A percentile compares a stretch with the other conserved stretches of the same genome.
Conservation (phyloP, 2,888 invertebrate genomes). For the Cataglyphis albicans region DNA sequence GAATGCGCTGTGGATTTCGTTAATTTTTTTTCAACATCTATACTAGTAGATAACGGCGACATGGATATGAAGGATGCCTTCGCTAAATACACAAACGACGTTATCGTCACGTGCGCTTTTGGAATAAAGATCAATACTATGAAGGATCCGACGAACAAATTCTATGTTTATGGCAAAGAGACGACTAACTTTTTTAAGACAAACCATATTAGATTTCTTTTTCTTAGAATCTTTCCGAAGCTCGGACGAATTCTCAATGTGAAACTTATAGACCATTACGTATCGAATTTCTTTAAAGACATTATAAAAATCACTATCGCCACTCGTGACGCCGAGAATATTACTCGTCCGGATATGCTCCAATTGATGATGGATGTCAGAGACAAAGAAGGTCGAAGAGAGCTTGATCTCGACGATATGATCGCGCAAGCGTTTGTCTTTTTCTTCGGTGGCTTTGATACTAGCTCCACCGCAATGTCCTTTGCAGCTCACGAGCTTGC, state of each 20-base stretch:
- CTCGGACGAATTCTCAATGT: conserved; percentile 29
- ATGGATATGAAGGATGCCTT: conserved; percentile 77
- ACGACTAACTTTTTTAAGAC: conserved; percentile 5
- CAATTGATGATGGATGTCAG: conserved; percentile 87
- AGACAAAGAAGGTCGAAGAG: conserved; percentile 44
- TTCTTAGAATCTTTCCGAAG: conserved; percentile 51
- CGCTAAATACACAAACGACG: conserved; percentile 73
- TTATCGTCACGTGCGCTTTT: conserved; percentile 77
- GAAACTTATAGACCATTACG: conserved; percentile 52
- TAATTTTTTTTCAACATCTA: conserved; percentile 60
- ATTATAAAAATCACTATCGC: conserved; percentile 62
- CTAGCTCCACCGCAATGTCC: conserved; percentile 73
- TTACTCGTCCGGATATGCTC: conserved; percentile 87
- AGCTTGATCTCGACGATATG: conserved; percentile 81
- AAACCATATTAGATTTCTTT: conserved; percentile 47
- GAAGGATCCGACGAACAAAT: conserved; percentile 74
- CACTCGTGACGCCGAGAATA: conserved; percentile 63
- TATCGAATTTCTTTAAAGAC: conserved; percentile 61
- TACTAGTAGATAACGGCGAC: conserved; percentile 23
- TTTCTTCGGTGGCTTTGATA: conserved; percentile 80
- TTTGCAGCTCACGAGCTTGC: conserved; percentile 76
- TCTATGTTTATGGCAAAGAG: conserved; percentile 70
- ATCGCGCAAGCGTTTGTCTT: conserved; percentile 85
- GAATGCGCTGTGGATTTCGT: conserved; percentile 78
- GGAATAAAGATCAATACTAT: conserved; percentile 74